These are phyloP conservation scores for Aspidoscelis tigris DNA, from an alignment of 2,113 vertebrate genomes.

Conservation along the genomic window DNA sequence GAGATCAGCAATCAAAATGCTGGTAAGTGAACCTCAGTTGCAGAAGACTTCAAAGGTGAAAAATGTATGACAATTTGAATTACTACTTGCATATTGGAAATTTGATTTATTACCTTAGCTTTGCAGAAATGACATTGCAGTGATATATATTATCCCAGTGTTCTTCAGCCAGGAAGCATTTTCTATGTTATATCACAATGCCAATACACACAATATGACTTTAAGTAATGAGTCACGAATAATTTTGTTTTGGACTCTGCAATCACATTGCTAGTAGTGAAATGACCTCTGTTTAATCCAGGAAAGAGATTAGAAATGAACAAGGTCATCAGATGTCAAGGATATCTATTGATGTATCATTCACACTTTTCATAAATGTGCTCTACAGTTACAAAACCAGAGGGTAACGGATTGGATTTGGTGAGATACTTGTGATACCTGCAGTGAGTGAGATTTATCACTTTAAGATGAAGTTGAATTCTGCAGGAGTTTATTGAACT, in stretches of 20 bases:
- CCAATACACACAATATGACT: neutral
- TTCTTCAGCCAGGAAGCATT: neutral
- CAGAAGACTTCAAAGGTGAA: no score
- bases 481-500: neutral
- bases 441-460: neutral
- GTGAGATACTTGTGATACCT: slow-evolving; percentile 9
- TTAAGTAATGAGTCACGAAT: neutral
- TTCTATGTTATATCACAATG: neutral
- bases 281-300: neutral
- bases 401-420: slow-evolving; percentile 26
- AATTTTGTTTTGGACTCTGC: neutral
- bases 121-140: no score
- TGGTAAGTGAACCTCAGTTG: no score
- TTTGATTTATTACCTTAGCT: no score
- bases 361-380: slow-evolving; percentile 25
- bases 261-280: neutral
- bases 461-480: neutral
- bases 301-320: slow-evolving; percentile 3
- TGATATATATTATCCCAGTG: no score
- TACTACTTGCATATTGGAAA: no score
- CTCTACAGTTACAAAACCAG: neutral
- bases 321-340: slow-evolving; percentile 17
- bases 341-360: neutral
- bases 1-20: no score
- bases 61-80: no score